Evolutionary conservation across 2,797 vertebrate species (phyloP).

Genomic region (Cyclopterus lumpus): DNA sequence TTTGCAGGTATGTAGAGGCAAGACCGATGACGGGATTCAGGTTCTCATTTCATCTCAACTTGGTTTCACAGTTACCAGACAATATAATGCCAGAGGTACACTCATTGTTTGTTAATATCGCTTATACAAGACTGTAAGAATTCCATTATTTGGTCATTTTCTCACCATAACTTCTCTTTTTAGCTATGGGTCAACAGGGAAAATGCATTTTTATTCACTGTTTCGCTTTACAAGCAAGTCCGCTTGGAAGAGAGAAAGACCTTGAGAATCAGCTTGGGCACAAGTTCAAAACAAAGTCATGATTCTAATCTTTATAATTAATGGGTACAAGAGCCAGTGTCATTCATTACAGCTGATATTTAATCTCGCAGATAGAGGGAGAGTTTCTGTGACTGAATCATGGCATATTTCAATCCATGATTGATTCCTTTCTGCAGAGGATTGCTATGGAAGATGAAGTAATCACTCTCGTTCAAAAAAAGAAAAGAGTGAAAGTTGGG

Average conservation of each 20-base stretch:
- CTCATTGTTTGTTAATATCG: slow-evolving; percentile 35
- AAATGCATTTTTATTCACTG: no score
- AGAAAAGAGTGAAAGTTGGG: slow-evolving; percentile 29
- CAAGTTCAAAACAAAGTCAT: slow-evolving; percentile 66
- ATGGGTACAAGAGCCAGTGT: slow-evolving; percentile 57
- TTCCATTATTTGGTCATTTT: slow-evolving; percentile 18
- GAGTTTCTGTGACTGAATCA: slow-evolving; percentile 66
- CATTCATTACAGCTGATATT: slow-evolving; percentile 73
- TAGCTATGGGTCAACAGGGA: no score
- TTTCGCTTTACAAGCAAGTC: slow-evolving; percentile 41
- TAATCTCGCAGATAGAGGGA: slow-evolving; percentile 67
- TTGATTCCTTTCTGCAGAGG: slow-evolving; percentile 59
- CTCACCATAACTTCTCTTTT: slow-evolving; percentile 15
- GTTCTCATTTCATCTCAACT: slow-evolving; percentile 75
- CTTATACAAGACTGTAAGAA: slow-evolving; percentile 28
- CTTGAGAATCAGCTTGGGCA: slow-evolving; percentile 58
- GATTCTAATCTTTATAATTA: slow-evolving; percentile 75
- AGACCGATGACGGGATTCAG: slow-evolving; percentile 78
- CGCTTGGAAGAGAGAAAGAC: slow-evolving; percentile 45
- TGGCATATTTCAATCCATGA: slow-evolving; percentile 65
- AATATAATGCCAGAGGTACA: slow-evolving; percentile 50
- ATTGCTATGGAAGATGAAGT: slow-evolving; percentile 59
- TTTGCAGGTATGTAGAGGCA: slow-evolving; percentile 80
- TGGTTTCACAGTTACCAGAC: slow-evolving; percentile 58
- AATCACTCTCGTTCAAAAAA: slow-evolving; percentile 61